Percentiles rank a stretch among this genome's conserved stretches.
These are phyloP conservation scores for Mactromeris polynyma DNA, from an alignment of 2,888 invertebrate species.

Conservation along the genomic window DNA sequence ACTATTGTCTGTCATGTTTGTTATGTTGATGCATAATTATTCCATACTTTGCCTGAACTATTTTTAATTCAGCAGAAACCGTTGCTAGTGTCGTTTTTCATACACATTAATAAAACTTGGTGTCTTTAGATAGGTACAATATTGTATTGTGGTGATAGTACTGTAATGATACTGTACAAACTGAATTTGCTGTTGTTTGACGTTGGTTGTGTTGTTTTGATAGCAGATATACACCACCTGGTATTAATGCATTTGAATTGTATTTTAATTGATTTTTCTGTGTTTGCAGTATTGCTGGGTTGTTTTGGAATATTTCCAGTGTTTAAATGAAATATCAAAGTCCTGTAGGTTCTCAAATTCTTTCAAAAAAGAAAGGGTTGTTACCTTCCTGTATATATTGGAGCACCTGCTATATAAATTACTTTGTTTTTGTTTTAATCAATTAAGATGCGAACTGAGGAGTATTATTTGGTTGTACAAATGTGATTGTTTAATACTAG, in stretches of 20 bases:
- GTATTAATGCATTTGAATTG: neutral
- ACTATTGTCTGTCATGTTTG: no score
- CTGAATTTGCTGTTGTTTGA: neutral
- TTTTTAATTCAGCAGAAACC: no score
- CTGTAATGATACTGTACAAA: no score
- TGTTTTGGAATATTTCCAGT: neutral
- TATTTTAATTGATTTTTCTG: neutral
- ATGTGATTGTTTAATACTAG: neutral
- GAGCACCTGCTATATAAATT: neutral
- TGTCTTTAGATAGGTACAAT: no score
- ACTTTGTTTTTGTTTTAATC: neutral
- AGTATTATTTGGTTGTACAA: neutral
- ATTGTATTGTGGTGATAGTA: no score
- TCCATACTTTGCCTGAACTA: no score
- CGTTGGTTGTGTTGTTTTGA: neutral
- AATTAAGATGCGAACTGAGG: neutral
- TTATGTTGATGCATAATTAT: no score
- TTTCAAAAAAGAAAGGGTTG: no score
- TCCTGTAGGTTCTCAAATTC: no score
- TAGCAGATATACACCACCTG: constrained; percentile 9
- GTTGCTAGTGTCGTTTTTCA: no score
- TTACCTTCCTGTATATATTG: neutral
- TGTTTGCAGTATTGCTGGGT: neutral
- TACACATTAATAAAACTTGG: no score
- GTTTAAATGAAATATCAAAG: neutral